Base-by-base conservation (phyloP, 2,113 vertebrate genomes). In the Phasianus colchicus region DNA sequence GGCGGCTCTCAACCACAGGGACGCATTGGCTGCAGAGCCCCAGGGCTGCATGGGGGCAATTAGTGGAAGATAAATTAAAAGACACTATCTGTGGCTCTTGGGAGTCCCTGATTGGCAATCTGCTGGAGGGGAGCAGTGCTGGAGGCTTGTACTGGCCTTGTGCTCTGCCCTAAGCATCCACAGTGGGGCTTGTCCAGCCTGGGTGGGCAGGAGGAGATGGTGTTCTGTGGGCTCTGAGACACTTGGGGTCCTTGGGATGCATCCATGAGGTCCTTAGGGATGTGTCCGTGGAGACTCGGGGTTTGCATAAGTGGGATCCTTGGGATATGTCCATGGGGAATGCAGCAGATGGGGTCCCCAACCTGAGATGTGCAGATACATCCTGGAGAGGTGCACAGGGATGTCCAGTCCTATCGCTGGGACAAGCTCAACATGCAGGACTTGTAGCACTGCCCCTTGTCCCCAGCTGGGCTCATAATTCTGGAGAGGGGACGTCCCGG, bases 141-240 rank as follows among this genome's bases (percentile, higher is more conserved):
- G 16, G 69, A 65, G 64, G 70, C 13, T 81, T 43, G 69, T 29
- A 18, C 82, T 81, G 54, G 32, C 54, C 38, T 80, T 63, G 36
- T 29, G 16, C 17, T 40, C 13, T 38, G 38, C 29, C 40, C 34
- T 48, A 21, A 13, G 20, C 25, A 29, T 21, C 40, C 5, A 6
- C 19, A 76, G 1, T 7, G 58, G 58, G 78, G 6, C 21, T 69
- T 29, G n/a, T 38, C 45, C 42, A 32, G 29, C 14, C 42, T n/a
- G 29, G 8, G 13, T 19, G 22, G 1, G 7, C 5, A 0, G 0
- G 21, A 22, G 42, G 20, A 82, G 22, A n/a, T 24, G 74, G 36
- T 50, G 65, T 8, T 75, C 25, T 25, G n/a, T 47, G 22, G 21
- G 34, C 3, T 6, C 36, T 74, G 74, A 48, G 40, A 38, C 27